Evolutionary conservation across 2,113 vertebrate species (phyloP), one percentile per base, ranked within the genome.

Genomic region (Xyrauchen texanus): DNA sequence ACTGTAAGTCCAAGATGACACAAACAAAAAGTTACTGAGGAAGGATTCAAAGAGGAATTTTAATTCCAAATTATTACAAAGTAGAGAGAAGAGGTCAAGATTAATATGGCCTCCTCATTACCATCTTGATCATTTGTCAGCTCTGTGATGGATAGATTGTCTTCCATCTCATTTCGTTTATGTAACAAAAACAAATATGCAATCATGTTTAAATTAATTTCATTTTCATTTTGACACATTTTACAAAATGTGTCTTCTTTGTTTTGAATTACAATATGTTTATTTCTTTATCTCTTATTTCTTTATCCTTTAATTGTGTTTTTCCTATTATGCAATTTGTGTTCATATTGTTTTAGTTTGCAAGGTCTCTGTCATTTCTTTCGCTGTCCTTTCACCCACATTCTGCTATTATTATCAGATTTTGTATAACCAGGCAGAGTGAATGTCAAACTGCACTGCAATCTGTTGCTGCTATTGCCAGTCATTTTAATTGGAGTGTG

Each of bases 401-500:
- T 74, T 46, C 68, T 49, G 68, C 63, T 58, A 80, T 76, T 66
- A 77, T 65, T 77, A 69, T 73, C 61, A 76, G 64, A 75, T 64
- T 79, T 45, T 68, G 57, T 34, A 21, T 64, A 67, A 62, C 68
- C 44, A 7, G 61, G 57, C 64, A 68, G 68, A 74, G 64, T 63
- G 53, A 73, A 83, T 79, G 78, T 77, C 74, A 76, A 76, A 75
- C 58, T 44, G 47, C 67, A 63, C 52, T 13, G 9, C 42, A 75
- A 67, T 72, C 66, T 34, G 73, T 83, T 72, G 63, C 62, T 44
- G 57, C 68, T 69, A 57, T 81, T 87, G 86, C 85, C 85, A 86
- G 79, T 87, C 88, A 87, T 80, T 86, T 86, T 88, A 87, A 88
- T 88, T 87, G 86, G 80, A 78, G n/a, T 3, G 13, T 58, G 78